These are phyloP conservation scores for Holothuria leucospilota DNA, from an alignment of 53 echinoderm and acorn worm species.

Conservation along the genomic window DNA sequence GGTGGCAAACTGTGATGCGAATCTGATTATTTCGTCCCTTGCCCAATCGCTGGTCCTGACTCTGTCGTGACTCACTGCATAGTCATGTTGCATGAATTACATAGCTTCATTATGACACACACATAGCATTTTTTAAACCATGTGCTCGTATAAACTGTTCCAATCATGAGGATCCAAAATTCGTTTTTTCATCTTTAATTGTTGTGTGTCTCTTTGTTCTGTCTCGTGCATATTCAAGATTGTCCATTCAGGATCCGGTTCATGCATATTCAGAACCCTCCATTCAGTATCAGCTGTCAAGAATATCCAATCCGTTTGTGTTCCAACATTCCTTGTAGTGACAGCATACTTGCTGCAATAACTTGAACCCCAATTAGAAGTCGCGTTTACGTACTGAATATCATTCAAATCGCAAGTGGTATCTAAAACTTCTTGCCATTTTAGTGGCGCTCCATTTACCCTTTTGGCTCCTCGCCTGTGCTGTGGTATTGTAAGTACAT, in stretches of 20 bases:
- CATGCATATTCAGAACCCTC: not conserved
- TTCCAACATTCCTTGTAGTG: not conserved
- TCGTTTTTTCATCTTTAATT: not conserved
- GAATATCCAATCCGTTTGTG: not conserved
- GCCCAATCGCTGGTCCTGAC: too few relatives aligned
- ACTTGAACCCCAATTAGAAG: too few relatives aligned
- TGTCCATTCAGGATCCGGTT: too few relatives aligned
- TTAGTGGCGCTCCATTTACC: not conserved
- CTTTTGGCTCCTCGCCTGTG: slow-evolving; percentile 12
- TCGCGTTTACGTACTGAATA: too few relatives aligned
- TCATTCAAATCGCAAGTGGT: too few relatives aligned
- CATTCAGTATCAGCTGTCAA: not conserved
- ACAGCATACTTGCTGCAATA: not conserved
- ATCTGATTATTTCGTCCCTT: too few relatives aligned
- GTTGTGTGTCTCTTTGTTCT: too few relatives aligned
- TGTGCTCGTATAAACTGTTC: slow-evolving; percentile 34
- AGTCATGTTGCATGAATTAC: too few relatives aligned
- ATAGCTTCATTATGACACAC: too few relatives aligned
- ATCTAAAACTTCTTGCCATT: slow-evolving; percentile 14
- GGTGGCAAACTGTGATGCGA: too few relatives aligned
- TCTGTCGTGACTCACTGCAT: too few relatives aligned
- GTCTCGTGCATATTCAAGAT: too few relatives aligned
- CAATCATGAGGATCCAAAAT: slow-evolving; percentile 4
- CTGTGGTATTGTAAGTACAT: not conserved
- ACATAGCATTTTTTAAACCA: not conserved